These are phyloP conservation scores for Trichogramma dendrolimi DNA, from an alignment of 2,888 invertebrate species.

Conservation along the genomic window DNA sequence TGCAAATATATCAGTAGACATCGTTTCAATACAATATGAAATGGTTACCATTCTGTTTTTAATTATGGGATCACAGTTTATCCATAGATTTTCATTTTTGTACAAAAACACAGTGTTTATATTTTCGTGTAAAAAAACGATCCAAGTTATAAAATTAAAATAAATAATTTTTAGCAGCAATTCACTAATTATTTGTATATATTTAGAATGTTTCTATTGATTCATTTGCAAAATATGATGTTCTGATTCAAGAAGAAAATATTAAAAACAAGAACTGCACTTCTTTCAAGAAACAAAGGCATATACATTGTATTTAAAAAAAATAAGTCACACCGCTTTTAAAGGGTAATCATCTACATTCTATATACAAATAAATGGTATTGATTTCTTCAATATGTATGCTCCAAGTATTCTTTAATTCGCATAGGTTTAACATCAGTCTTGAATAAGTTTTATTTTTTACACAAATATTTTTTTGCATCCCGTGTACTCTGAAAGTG, in stretches of 20 bases:
- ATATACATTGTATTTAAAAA: slow-evolving; percentile 13
- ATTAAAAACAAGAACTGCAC: too few species aligned
- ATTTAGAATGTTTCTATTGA: too few species aligned
- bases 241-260: too few species aligned
- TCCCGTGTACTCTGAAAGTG: slow-evolving; percentile 37
- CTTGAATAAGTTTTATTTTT: slow-evolving; percentile 45
- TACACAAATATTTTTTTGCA: slow-evolving; percentile 33
- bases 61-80: slow-evolving; percentile 15
- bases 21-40: too few species aligned
- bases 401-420: slow-evolving; percentile 45
- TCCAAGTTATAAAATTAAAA: too few species aligned
- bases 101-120: too few species aligned
- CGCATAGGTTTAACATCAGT: slow-evolving; percentile 47
- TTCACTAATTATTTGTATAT: too few species aligned
- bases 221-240: too few species aligned
- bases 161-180: too few species aligned
- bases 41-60: slow-evolving; percentile 8
- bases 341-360: slow-evolving; percentile 46
- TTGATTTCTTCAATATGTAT: slow-evolving; percentile 47
- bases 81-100: slow-evolving; percentile 4
- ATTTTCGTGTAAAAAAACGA: too few species aligned
- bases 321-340: slow-evolving; percentile 49
- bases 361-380: slow-evolving; percentile 51
- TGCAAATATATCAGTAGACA: too few species aligned
- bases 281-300: too few species aligned